A percentile compares a stretch with the other conserved stretches of the same genome.
Evolutionary conservation across 2,888 invertebrate genomes (phyloP).

Genomic region (Hydroisotoma schaefferi): DNA sequence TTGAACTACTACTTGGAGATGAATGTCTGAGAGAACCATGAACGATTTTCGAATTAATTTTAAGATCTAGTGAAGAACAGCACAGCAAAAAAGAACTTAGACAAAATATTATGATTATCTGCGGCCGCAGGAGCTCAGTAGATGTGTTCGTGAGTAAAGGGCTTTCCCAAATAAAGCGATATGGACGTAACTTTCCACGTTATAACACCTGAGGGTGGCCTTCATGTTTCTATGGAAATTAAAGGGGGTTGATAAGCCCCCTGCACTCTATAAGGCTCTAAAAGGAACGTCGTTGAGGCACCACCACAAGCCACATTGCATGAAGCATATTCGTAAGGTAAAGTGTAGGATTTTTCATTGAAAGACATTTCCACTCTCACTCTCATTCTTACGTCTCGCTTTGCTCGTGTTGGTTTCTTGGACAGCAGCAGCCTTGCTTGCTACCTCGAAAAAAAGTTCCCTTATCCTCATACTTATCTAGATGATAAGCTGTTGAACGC

Average conservation of each 20-base stretch:
- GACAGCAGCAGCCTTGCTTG: neutral
- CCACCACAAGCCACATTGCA: neutral
- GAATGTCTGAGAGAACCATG: constrained; percentile 5
- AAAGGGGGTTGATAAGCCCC: constrained; percentile 21
- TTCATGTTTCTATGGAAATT: constrained; percentile 35
- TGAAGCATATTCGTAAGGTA: neutral
- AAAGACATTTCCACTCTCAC: constrained; percentile 26
- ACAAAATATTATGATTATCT: neutral
- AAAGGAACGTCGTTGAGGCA: too few species aligned
- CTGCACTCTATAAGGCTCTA: neutral
- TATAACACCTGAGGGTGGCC: constrained; percentile 48
- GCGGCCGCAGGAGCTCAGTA: neutral
- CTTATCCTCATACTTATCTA: neutral
- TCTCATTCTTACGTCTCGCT: constrained; percentile 8
- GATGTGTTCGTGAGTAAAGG: constrained; percentile 42
- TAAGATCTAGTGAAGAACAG: too few species aligned
- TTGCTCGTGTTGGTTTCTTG: neutral
- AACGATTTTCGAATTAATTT: too few species aligned
- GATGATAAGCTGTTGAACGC: neutral
- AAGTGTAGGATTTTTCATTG: constrained; percentile 9
- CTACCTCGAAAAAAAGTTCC: neutral
- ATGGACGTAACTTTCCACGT: constrained; percentile 42
- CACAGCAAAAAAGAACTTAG: too few species aligned
- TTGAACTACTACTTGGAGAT: too few species aligned
- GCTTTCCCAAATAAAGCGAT: constrained; percentile 47